Conservation (phyloP, 2,113 vertebrate species). For the Vulpes lagopus region DNA sequence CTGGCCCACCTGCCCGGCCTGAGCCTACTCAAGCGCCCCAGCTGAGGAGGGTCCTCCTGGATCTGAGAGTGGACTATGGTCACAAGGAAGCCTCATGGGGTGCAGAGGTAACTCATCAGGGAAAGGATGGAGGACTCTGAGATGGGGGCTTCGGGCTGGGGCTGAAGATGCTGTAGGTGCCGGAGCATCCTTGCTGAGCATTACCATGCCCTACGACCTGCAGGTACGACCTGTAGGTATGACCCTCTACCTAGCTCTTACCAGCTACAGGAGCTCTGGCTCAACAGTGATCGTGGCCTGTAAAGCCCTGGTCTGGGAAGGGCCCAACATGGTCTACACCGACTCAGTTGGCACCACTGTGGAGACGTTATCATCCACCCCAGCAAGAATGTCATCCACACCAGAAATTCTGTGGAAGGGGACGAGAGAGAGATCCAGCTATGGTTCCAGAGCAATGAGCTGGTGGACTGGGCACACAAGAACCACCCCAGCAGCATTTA, state of each 20-base stretch:
- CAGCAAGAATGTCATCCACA: conserved; percentile 93
- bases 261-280: conserved; percentile 92
- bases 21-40: background rate
- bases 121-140: conserved; percentile 92
- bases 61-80: conserved; percentile 90
- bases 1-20: no score
- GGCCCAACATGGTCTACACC: conserved; percentile 90
- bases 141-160: conserved; percentile 92
- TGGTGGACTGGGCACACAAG: conserved; percentile 89
- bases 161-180: conserved; percentile 92
- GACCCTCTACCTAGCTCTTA: conserved; percentile 89
- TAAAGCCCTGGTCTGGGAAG: conserved; percentile 93
- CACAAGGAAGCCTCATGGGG: conserved; percentile 92
- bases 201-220: conserved; percentile 87
- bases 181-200: conserved; percentile 90
- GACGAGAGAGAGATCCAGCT: conserved; percentile 91
- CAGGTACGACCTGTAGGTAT: background rate
- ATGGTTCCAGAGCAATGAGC: conserved; percentile 90
- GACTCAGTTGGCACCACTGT: conserved; percentile 90
- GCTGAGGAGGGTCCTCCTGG: conserved; percentile 2
- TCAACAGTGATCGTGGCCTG: conserved; percentile 86
- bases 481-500: conserved; percentile 84
- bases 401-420: conserved; percentile 91
- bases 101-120: conserved; percentile 92
- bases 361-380: conserved; percentile 92